Evolutionary conservation across 1,140 invertebrate genomes (phyloP).

Genomic region (Aphidius gifuensis): DNA sequence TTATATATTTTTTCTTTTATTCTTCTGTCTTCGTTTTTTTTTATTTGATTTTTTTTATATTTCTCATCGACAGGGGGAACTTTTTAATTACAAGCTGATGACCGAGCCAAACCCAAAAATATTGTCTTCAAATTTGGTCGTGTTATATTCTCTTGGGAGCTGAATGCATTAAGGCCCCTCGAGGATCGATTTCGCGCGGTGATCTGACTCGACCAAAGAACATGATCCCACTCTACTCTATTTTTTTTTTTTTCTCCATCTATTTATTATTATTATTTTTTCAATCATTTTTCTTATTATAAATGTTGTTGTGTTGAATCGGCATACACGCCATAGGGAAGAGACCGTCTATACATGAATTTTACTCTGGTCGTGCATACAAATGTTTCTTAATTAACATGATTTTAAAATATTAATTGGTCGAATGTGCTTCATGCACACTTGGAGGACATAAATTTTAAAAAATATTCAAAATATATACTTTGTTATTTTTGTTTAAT

Average conservation of each 20-base stretch:
- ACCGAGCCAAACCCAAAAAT: conserved; percentile 53
- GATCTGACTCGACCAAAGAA: background rate
- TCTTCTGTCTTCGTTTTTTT: too few species aligned
- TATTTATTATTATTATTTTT: conserved; percentile 3
- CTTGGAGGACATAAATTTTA: too few species aligned
- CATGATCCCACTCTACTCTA: background rate
- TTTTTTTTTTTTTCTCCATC: conserved; percentile 17
- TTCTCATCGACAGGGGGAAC: conserved; percentile 37
- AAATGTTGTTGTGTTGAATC: background rate
- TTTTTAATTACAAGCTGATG: conserved; percentile 55
- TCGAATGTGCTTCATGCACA: too few species aligned
- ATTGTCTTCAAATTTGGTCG: conserved; percentile 42
- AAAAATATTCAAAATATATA: background rate
- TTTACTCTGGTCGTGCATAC: conserved; percentile 11
- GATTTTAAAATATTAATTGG: conserved; percentile 16
- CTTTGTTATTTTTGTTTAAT: background rate
- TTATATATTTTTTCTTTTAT: too few species aligned
- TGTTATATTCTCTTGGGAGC: conserved; percentile 17
- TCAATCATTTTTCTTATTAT: background rate
- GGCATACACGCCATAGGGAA: conserved; percentile 6
- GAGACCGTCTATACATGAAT: conserved; percentile 8
- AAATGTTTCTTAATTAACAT: conserved; percentile 25
- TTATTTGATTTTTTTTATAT: too few species aligned
- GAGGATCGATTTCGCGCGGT: conserved; percentile 28
- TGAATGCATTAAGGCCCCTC: conserved; percentile 18